Evolutionary conservation across 2,113 vertebrate species (phyloP), one percentile per base, ranked within the genome.

Genomic region (Sturnus vulgaris): DNA sequence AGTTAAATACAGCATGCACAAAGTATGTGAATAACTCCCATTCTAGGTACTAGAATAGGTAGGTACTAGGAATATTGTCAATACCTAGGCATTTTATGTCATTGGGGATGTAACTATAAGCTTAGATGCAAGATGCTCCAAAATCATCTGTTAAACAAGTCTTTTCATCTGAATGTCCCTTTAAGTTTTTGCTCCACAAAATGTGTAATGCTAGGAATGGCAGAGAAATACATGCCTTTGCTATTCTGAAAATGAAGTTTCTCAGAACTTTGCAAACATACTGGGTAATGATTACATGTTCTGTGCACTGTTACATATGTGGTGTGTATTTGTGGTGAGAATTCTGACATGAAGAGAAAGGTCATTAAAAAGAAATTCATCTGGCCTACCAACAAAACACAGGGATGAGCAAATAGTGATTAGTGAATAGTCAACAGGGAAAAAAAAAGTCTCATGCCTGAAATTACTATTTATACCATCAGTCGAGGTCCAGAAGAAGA

Each of bases 351-450:
- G 55, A 87, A 86, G 49, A 92, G 89, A 92, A 87, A 65, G 19
- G n/a, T 23, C 27, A 88, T 92, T 90, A 94, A 85, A 93, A 96
- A 83, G 76, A 92, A 92, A 95, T 95, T 95, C 14, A 47, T 95
- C 86, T 87, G 70, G 73, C 46, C 94, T 91, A 91, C 77, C 46
- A 85, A 79, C 9, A 88, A 89, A 94, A 90, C 35, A 65, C 55
- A 91, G 75, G 35, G 73, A 95, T 87, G 76, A 92, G 55, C 55
- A 95, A 95, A 84, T 39, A 85, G 75, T 66, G 75, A 91, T 92
- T 88, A 95, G 63, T 69, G 53, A 91, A 56, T 76, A 72, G 69
- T 80, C 66, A 91, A 69, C 16, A 72, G 20, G 4, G 55, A 37
- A 73, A 57, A 77, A 78, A 61, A 82, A 82, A 66, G 17, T 15